These are phyloP conservation scores for Drosophila nikananu DNA, from an alignment of 1,140 invertebrate species.

Conservation along the genomic window DNA sequence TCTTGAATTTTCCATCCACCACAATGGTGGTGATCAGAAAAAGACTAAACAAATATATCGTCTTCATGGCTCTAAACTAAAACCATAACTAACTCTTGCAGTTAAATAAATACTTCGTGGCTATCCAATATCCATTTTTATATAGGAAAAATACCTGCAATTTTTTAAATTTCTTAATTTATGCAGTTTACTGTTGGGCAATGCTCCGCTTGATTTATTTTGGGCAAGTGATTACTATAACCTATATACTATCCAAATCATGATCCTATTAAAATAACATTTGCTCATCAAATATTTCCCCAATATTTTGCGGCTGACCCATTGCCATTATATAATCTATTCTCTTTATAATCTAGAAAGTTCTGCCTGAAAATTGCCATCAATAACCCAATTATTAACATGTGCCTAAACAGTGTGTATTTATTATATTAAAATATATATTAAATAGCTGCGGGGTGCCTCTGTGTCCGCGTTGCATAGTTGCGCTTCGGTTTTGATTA, in stretches of 20 bases:
- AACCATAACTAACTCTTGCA: not conserved
- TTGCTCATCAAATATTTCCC: not conserved
- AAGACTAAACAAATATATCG: not conserved
- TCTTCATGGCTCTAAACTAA: not conserved
- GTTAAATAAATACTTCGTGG: not conserved
- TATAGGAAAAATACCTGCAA: not conserved
- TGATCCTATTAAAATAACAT: not conserved
- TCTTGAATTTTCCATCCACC: conserved; percentile 27
- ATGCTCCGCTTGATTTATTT: not conserved
- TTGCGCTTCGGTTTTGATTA: conserved; percentile 75
- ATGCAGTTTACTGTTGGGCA: not conserved
- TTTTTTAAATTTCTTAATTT: not conserved
- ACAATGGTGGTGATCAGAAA: not conserved
- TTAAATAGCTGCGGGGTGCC: conserved; percentile 42
- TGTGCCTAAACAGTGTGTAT: conserved; percentile 13
- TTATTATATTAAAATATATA: conserved; percentile 36
- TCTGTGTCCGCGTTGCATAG: conserved; percentile 52
- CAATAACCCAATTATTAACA: conserved; percentile 39
- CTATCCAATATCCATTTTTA: not conserved
- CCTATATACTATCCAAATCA: not conserved
- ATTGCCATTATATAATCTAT: not conserved
- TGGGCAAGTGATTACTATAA: not conserved
- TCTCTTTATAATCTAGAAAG: not conserved
- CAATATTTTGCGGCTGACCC: conserved; percentile 6
- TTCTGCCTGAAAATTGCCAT: not conserved